Percentiles rank a stretch among this genome's conserved stretches.
These are phyloP conservation scores for Lophura nycthemera DNA, from an alignment of 2,113 vertebrate genomes.

Conservation along the genomic window DNA sequence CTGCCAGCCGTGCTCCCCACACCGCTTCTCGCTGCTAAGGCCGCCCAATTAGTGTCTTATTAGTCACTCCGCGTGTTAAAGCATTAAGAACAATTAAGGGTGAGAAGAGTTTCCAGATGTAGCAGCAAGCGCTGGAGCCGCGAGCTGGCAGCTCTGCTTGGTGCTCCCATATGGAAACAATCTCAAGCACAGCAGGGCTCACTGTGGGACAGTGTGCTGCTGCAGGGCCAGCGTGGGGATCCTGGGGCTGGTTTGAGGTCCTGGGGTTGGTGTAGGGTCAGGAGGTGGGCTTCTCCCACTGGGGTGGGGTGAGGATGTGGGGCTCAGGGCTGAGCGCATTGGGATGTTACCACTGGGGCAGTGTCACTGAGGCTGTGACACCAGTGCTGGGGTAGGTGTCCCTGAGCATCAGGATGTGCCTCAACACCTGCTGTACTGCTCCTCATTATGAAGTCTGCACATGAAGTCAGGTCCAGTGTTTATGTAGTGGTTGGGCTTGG, in stretches of 20 bases:
- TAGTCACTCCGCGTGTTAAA: constrained; percentile 68
- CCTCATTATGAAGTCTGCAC: not conserved
- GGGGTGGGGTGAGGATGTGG: fast-evolving
- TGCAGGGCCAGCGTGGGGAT: not conserved
- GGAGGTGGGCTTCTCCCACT: fast-evolving
- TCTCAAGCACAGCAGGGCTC: fast-evolving
- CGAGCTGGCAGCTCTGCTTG: constrained; percentile 16
- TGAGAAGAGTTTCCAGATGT: constrained; percentile 76
- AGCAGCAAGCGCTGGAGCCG: not conserved
- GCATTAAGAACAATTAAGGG: constrained; percentile 78
- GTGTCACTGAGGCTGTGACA: not conserved
- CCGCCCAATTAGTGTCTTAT: constrained; percentile 73
- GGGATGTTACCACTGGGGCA: not conserved
- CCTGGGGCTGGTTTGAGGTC: fast-evolving
- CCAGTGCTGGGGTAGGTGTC: not conserved
- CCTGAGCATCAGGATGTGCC: fast-evolving
- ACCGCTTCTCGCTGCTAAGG: not conserved
- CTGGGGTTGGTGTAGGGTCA: fast-evolving
- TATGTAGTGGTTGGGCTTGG: not conserved
- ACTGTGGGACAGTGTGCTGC: fast-evolving
- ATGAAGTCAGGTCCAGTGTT: not conserved
- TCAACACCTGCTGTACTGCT: fast-evolving
- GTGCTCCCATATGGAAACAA: constrained; percentile 33
- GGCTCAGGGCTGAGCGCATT: fast-evolving
- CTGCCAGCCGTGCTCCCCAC: not conserved